These are phyloP conservation scores for Oxyura jamaicensis DNA, from an alignment of 2,113 vertebrate species.

Conservation along the genomic window DNA sequence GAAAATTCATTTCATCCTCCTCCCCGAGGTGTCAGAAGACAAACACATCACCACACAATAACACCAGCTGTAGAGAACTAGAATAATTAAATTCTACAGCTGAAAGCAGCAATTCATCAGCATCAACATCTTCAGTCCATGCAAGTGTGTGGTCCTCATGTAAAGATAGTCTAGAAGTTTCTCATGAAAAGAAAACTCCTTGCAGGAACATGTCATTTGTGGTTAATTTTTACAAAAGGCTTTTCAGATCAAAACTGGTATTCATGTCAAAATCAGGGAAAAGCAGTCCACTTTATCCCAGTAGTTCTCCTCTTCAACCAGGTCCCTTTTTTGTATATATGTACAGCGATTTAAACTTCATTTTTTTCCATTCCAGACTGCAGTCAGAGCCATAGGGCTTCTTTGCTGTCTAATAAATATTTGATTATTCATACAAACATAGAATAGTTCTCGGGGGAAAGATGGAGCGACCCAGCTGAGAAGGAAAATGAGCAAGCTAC, in stretches of 20 bases:
- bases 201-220: neutral
- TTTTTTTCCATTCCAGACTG: neutral
- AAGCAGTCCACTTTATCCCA: neutral
- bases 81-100: slow-evolving; percentile 45
- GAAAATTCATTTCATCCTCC: slow-evolving; percentile 2
- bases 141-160: neutral
- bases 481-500: neutral
- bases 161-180: slow-evolving; percentile 22
- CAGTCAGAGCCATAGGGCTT: neutral
- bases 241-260: neutral
- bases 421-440: neutral
- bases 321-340: neutral
- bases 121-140: neutral
- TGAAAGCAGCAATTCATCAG: slow-evolving; percentile 58
- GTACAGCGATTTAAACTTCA: neutral
- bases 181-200: neutral
- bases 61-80: neutral
- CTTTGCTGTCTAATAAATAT: neutral
- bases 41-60: slow-evolving; percentile 43
- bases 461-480: neutral
- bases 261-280: neutral
- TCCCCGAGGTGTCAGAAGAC: neutral
- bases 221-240: neutral
- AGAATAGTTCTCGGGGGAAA: neutral
- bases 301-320: neutral